A percentile compares a stretch with the other conserved stretches of the same genome.
phyloP scores from a whole-genome alignment of 1,140 invertebrate species.

The Eriocheir sinensis region DNA sequence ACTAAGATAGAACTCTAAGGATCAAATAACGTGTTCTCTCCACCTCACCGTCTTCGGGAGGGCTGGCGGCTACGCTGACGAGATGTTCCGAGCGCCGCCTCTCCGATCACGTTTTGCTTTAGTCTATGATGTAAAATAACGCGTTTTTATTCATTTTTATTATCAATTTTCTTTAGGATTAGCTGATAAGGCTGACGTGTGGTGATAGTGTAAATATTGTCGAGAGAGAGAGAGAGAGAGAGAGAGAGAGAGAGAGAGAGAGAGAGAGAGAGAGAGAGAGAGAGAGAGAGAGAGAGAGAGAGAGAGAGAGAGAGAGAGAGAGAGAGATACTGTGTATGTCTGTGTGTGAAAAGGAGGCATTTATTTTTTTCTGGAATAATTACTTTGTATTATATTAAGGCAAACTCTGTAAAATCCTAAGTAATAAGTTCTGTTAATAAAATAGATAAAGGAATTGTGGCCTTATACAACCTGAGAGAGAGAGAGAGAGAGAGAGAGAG shows the following conservation, averaged over 20 bases:
- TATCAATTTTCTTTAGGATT: neutral
- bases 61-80: no score
- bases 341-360: no score
- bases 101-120: no score
- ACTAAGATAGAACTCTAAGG: neutral
- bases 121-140: no score
- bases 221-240: neutral
- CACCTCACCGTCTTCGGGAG: neutral
- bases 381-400: neutral
- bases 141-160: no score
- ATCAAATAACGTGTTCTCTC: neutral
- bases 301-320: neutral
- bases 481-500: neutral
- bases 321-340: no score
- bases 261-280: slow-evolving; percentile 6
- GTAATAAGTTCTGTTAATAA: slow-evolving; percentile 5
- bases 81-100: no score
- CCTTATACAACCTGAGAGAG: neutral
- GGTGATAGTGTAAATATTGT: slow-evolving; percentile 4
- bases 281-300: neutral
- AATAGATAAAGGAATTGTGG: neutral
- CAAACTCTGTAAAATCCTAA: neutral
- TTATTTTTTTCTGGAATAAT: neutral
- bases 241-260: slow-evolving; percentile 6
- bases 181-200: neutral